Conservation (phyloP, 2,113 vertebrate genomes). For the Siphamia tubifer region DNA sequence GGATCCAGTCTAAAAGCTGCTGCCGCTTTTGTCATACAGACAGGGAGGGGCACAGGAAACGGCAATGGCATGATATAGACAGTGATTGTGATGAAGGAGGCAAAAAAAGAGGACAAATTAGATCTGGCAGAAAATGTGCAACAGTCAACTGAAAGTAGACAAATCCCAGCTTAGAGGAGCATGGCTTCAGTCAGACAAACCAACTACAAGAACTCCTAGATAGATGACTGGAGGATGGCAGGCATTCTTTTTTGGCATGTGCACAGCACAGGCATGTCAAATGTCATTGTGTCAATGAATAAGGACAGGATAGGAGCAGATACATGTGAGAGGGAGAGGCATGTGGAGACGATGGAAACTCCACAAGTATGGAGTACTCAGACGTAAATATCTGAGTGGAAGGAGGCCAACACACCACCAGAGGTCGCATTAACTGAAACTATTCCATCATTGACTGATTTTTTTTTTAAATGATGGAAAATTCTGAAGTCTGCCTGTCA, state of each 20-base stretch:
- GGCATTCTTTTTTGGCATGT: constrained; percentile 6
- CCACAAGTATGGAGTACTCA: constrained; percentile 10
- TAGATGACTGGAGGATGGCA: background rate
- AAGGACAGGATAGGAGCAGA: constrained; percentile 24
- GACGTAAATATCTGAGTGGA: constrained; percentile 8
- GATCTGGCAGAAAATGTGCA: constrained; percentile 45
- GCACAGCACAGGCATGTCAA: constrained; percentile 25
- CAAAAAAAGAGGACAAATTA: constrained; percentile 39
- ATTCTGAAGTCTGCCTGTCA: too few relatives aligned
- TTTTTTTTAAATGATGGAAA: too few relatives aligned
- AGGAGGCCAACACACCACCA: constrained; percentile 15
- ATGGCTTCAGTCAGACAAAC: constrained; percentile 16
- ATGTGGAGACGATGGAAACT: constrained; percentile 12
- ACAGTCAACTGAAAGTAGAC: constrained; percentile 22
- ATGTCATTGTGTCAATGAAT: constrained; percentile 26
- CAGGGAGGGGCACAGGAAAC: background rate
- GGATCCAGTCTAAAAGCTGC: background rate
- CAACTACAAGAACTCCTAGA: constrained; percentile 10
- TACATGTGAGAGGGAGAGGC: background rate
- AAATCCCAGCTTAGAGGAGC: constrained; percentile 2
- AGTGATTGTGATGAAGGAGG: constrained; percentile 21
- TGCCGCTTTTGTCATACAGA: background rate
- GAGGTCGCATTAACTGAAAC: too few relatives aligned
- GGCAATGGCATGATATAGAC: background rate
- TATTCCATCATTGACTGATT: too few relatives aligned